phyloP scores from a whole-genome alignment of 2,888 invertebrate genomes.

The Mythimna ferrago region DNA sequence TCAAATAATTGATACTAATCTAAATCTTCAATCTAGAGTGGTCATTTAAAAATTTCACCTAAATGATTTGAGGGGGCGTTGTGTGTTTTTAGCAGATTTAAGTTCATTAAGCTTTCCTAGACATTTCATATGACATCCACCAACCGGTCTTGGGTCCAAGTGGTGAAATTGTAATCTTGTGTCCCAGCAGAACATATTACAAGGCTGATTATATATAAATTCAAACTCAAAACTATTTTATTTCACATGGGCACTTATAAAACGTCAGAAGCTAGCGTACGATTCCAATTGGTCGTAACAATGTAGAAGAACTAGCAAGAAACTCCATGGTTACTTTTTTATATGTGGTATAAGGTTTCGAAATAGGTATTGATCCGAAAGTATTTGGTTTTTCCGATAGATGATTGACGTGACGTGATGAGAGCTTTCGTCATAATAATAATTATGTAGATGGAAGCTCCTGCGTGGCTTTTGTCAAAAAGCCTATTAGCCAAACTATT shows the following conservation, averaged over 20 bases:
- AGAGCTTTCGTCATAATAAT: slow-evolving; percentile 19
- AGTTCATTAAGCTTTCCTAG: neutral
- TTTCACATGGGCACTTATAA: too few relatives aligned
- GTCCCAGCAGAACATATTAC: too few relatives aligned
- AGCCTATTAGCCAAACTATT: slow-evolving; percentile 28
- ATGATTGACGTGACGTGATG: neutral
- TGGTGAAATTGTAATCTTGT: too few relatives aligned
- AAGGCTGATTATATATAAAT: too few relatives aligned
- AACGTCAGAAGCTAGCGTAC: too few relatives aligned
- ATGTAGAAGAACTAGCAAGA: too few relatives aligned
- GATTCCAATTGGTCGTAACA: too few relatives aligned
- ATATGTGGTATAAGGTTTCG: too few relatives aligned
- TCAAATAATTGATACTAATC: slow-evolving; percentile 26
- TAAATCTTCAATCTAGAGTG: slow-evolving; percentile 9
- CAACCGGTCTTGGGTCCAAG: too few relatives aligned
- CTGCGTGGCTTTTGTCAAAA: slow-evolving; percentile 18
- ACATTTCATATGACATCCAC: too few relatives aligned
- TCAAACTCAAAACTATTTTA: too few relatives aligned
- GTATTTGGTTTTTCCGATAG: neutral
- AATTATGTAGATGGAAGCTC: slow-evolving; percentile 2
- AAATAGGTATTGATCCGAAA: neutral
- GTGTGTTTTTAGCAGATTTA: slow-evolving; percentile 4
- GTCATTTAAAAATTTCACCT: slow-evolving; percentile 48
- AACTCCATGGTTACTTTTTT: too few relatives aligned
- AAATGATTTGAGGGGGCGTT: slow-evolving; percentile 1